Percentiles rank a stretch among this genome's conserved stretches.
phyloP scores from a whole-genome alignment of 2,888 invertebrate genomes.

The Xestia ashworthii region DNA sequence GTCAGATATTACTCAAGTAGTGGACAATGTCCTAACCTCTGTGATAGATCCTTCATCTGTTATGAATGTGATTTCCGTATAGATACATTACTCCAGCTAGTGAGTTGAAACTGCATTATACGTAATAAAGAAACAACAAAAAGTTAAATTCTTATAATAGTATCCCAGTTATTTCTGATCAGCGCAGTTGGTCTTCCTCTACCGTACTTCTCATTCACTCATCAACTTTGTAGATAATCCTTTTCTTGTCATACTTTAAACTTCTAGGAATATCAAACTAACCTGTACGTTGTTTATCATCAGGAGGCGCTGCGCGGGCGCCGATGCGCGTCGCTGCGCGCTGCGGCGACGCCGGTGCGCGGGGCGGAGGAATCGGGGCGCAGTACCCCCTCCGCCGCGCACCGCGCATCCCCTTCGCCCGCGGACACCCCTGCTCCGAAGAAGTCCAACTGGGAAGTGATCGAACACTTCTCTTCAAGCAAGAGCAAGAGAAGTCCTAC shows the following conservation, averaged over 20 bases:
- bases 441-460: conserved; percentile 97
- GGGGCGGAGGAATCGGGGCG: conserved; percentile 83
- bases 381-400: conserved; percentile 84
- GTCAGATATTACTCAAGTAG: neutral
- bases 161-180: neutral
- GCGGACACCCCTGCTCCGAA: conserved; percentile 91
- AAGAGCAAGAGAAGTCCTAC: conserved; percentile 90
- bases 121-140: neutral
- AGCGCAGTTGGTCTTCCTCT: no score
- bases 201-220: no score
- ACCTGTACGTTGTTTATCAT: conserved; percentile 86
- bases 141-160: no score
- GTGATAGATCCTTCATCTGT: neutral
- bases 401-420: conserved; percentile 89
- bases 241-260: neutral
- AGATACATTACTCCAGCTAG: neutral
- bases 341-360: conserved; percentile 81
- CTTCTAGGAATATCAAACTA: conserved; percentile 5
- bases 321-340: conserved; percentile 91
- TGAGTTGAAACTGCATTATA: neutral
- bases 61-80: neutral
- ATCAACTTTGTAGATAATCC: neutral
- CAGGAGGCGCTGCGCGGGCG: conserved; percentile 92
- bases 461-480: conserved; percentile 95
- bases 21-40: neutral